Percentiles rank a stretch among this genome's conserved stretches.
Conservation (phyloP, 64 coral and sea anemone genomes). For the Stichodactyla helianthus region DNA sequence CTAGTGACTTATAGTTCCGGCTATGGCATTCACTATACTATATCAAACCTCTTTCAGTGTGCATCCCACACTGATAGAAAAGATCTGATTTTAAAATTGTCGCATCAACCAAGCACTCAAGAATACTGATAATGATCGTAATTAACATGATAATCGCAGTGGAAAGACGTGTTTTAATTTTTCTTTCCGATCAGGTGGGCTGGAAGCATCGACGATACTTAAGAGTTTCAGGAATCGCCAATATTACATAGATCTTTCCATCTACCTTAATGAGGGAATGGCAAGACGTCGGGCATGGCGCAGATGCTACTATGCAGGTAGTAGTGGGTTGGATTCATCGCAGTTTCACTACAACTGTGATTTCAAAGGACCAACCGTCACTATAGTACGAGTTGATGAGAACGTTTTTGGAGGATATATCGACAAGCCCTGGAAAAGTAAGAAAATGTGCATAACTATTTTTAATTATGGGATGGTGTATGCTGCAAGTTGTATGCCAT, state of each 20-base stretch:
- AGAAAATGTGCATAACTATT: not conserved
- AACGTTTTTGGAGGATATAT: conserved; percentile 49
- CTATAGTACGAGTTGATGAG: conserved; percentile 23
- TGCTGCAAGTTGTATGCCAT: not conserved
- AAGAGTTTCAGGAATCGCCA: not conserved
- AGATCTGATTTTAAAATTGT: too few relatives aligned
- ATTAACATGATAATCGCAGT: too few relatives aligned
- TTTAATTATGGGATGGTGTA: too few relatives aligned
- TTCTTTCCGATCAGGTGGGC: not conserved
- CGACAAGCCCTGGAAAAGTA: conserved; percentile 24
- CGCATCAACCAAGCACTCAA: too few relatives aligned
- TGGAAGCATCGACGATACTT: not conserved
- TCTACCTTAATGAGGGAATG: not conserved
- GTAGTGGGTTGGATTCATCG: not conserved
- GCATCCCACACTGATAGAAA: too few relatives aligned
- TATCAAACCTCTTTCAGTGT: too few relatives aligned
- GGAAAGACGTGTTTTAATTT: not conserved
- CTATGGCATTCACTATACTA: too few relatives aligned
- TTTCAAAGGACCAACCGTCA: conserved; percentile 38
- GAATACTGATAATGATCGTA: too few relatives aligned
- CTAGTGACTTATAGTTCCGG: too few relatives aligned
- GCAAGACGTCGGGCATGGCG: not conserved
- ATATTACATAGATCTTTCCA: not conserved
- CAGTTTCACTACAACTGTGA: conserved; percentile 20
- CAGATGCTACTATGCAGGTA: conserved; percentile 17